Percentiles rank a stretch among this genome's conserved stretches.
Conservation (phyloP, 2,113 vertebrate genomes). For the Meles meles region DNA sequence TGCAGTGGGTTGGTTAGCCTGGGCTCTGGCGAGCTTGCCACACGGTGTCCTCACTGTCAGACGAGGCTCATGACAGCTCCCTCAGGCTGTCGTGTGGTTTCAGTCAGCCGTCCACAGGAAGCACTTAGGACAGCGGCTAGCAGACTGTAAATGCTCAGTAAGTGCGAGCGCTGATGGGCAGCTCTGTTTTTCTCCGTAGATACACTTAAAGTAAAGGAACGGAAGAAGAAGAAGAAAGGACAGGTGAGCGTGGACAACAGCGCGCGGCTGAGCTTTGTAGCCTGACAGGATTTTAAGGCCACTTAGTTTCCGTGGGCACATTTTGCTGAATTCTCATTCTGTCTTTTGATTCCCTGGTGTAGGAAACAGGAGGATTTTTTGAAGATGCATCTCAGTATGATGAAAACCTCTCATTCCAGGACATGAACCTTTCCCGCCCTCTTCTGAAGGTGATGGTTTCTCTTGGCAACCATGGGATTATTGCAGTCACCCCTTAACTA, state of each 20-base stretch:
- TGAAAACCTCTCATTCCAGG: conserved; percentile 90
- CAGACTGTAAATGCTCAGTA: neutral
- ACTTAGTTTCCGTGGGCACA: neutral
- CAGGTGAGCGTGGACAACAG: conserved; percentile 56
- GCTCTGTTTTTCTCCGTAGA: conserved; percentile 79
- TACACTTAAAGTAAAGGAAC: conserved; percentile 89
- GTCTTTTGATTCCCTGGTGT: conserved; percentile 30
- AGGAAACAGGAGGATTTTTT: conserved; percentile 87
- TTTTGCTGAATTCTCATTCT: conserved; percentile 2
- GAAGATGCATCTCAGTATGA: conserved; percentile 94
- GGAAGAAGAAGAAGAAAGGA: conserved; percentile 82
- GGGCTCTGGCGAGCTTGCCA: neutral
- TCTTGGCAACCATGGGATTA: neutral
- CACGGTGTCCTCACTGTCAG: neutral
- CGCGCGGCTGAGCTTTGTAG: fast-evolving
- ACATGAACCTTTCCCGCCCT: conserved; percentile 98
- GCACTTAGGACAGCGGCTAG: neutral
- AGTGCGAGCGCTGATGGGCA: neutral
- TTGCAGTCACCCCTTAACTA: neutral
- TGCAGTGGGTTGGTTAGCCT: neutral
- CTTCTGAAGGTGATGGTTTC: conserved; percentile 90
- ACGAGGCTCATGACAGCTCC: neutral
- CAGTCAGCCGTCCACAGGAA: neutral
- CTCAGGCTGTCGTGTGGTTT: neutral
- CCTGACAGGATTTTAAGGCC: neutral